Evolutionary conservation across 2,888 invertebrate genomes (phyloP), one percentile per base, ranked within the genome.

Genomic region (Dasypolia templi): DNA sequence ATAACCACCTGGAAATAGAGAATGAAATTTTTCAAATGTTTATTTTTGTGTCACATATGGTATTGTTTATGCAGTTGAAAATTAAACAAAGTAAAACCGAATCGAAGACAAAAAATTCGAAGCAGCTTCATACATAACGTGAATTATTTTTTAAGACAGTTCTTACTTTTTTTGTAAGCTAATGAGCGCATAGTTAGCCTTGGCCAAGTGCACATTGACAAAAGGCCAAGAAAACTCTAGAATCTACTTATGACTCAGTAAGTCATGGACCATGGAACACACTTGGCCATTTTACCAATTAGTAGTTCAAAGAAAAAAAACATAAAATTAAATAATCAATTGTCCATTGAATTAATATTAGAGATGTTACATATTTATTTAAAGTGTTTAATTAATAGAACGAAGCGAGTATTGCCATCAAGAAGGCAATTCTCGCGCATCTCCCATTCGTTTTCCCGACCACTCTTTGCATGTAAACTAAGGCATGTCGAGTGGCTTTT

Each of bases 201-300:
- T 51, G 19, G 53, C 68, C 32, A 81, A 69, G 14, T 62, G 44
- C 32, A 49, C 58, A 53, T 58, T 53, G 69, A 79, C 46, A 69
- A 70, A 46, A 53, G 29, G 42, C 62, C 69, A 70, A 58, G 29
- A 58, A 76, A 53, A 49, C 1, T 56, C 9, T 29, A 22, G 29
- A 46, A 29, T 14, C 59, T 35, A 53, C 51, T 66, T 69, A 75
- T 35, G 51, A 46, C 32, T 75, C 32, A 32, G 51, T 39, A 29
- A 66, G 32, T 17, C n/a, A 49, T 11, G 11, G 49, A n/a, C 3
- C n/a, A n/a, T 26, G 6, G 39, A 70, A 51, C 17, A 17, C n/a
- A 44, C 0, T 22, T 5, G 5, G 9, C 19, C 3, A 42, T 42
- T 29, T 53, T 29, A 39, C 39, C 4, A 12, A 61, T 35, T 53